Evolutionary conservation across 2,113 vertebrate species (phyloP), one percentile per base, ranked within the genome.

Genomic region (Apaloderma vittatum): DNA sequence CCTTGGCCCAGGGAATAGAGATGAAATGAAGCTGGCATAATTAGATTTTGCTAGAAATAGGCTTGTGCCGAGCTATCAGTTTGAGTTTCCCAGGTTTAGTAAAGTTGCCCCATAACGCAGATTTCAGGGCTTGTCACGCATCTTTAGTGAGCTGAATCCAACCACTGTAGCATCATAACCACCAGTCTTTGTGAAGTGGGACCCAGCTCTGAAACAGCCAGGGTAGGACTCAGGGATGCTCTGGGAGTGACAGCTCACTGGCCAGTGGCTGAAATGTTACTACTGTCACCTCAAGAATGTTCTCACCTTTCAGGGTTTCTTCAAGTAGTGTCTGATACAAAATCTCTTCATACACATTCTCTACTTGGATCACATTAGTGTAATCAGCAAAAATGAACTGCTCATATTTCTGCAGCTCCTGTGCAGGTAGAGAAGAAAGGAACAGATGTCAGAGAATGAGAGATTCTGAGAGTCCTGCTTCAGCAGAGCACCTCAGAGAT

Each of bases 301-400:
- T 61, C 95, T 95, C 97, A 99, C 99, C 99, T 99, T 98, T 99
- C 76, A 98, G 95, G 46, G 98, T 97, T 88, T 99, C 99, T 81
- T 98, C 97, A 49, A 99, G 98, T 92, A 99, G 97, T 3, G 67
- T 98, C 81, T 99, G 97, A 89, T 99, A 90, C 13, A 99, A 97
- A 97, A 99, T 98, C 91, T 98, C 98, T 90, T 99, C 99, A 5
- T 99, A 99, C 36, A 99, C 98, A 3, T 99, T 99, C 93, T 99
- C 99, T 18, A 99, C 98, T 7, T 99, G 98, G 91, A 99, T 98
- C 95, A 99, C 98, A 12, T 97, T 98, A 32, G 98, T 94, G 85
- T 99, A 98, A 75, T 99, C 99, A 3, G 98, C 94, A 68, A 99
- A 98, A 95, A 99, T 98, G 91, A 90, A 98, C 95, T 99, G 98